Evolutionary conservation across 2,113 vertebrate species (phyloP).

Genomic region (Brevimyrus niger): DNA sequence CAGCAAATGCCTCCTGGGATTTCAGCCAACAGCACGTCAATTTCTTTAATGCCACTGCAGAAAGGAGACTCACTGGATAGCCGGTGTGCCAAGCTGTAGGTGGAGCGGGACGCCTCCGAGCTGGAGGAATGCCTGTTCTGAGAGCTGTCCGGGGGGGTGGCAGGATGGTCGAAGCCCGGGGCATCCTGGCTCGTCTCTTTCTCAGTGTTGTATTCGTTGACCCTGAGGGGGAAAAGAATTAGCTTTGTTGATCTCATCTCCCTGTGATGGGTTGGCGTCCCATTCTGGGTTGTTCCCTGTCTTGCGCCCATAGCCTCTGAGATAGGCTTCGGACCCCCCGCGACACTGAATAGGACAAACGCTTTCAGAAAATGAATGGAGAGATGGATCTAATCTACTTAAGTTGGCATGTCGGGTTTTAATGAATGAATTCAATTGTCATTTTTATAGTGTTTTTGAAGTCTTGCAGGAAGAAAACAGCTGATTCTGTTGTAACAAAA

Average conservation of each 20-base stretch:
- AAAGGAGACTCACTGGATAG: constrained; percentile 65
- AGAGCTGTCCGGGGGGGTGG: constrained; percentile 56
- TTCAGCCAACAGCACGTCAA: background rate
- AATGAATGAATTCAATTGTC: background rate
- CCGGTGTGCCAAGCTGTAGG: constrained; percentile 69
- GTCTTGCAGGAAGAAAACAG: background rate
- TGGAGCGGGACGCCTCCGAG: constrained; percentile 68
- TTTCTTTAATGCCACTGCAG: background rate
- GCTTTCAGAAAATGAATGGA: too few relatives aligned
- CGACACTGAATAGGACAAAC: too few relatives aligned
- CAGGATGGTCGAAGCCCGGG: constrained; percentile 28
- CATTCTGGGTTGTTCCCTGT: too few relatives aligned
- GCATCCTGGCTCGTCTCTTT: constrained; percentile 63
- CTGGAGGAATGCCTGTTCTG: constrained; percentile 59
- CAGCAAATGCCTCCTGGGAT: background rate
- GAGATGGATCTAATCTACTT: background rate
- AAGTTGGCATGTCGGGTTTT: background rate
- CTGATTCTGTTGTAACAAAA: background rate
- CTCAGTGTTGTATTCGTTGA: constrained; percentile 67
- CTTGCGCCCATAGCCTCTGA: too few relatives aligned
- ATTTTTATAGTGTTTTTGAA: background rate
- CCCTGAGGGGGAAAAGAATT: constrained; percentile 45
- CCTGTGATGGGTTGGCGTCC: background rate
- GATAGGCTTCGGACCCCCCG: too few relatives aligned
- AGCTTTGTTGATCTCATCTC: background rate